Conservation (phyloP, 2,888 invertebrate species). For the Thereva nobilitata region DNA sequence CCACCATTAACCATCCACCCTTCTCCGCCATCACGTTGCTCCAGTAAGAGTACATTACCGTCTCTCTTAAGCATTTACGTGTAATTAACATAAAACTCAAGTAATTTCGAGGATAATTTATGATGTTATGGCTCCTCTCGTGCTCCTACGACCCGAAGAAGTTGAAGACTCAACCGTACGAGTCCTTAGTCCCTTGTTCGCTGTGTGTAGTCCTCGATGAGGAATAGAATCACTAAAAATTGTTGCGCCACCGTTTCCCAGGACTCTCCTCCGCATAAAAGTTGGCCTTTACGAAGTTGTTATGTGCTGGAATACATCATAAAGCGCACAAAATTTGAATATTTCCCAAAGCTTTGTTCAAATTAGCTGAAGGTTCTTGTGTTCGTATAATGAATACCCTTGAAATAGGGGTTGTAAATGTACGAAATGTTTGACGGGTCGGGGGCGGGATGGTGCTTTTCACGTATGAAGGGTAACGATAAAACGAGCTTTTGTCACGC, state of each 20-base stretch:
- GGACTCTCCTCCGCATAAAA: too few species aligned
- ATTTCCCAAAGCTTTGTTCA: constrained; percentile 16
- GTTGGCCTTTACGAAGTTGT: too few species aligned
- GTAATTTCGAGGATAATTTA: constrained; percentile 38
- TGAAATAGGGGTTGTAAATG: not conserved
- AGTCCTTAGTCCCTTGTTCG: too few species aligned
- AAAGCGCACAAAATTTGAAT: constrained; percentile 25
- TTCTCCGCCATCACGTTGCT: constrained; percentile 7
- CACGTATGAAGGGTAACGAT: constrained; percentile 1
- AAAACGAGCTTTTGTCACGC: constrained; percentile 23
- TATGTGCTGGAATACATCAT: not conserved
- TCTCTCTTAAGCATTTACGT: constrained; percentile 36
- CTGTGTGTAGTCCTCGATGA: too few species aligned
- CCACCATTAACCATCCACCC: constrained; percentile 7
- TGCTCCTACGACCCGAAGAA: not conserved
- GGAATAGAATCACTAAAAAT: too few species aligned
- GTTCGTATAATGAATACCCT: constrained; percentile 2
- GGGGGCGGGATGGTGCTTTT: constrained; percentile 5
- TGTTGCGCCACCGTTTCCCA: too few species aligned
- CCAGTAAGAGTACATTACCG: constrained; percentile 20
- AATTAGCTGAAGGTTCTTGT: constrained; percentile 22
- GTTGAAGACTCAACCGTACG: not conserved
- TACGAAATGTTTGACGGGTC: not conserved
- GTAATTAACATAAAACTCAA: constrained; percentile 38
- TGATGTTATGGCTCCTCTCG: constrained; percentile 19